Percentiles rank a stretch among this genome's conserved stretches.
Evolutionary conservation across 2,888 invertebrate genomes (phyloP).

Genomic region (Druceiella hillmani): DNA sequence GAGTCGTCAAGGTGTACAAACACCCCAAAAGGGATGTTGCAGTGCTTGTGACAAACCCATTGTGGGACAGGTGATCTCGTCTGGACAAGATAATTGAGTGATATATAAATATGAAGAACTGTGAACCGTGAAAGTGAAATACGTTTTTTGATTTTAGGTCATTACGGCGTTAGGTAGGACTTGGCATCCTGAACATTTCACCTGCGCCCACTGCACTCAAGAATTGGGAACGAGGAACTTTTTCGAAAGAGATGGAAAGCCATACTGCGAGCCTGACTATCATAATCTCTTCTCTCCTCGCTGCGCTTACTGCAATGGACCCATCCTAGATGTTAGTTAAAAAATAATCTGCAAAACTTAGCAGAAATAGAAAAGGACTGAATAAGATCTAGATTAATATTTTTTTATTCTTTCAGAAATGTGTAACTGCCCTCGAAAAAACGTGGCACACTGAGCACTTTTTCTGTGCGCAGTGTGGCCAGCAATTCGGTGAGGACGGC

Average conservation of each 20-base stretch:
- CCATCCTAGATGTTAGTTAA: conserved; percentile 90
- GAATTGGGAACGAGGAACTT: conserved; percentile 97
- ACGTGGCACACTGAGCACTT: conserved; percentile 99
- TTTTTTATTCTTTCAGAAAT: conserved; percentile 70
- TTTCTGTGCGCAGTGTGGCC: conserved; percentile 96
- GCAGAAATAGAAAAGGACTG: neutral
- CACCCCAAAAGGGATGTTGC: conserved; percentile 99
- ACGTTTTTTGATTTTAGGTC: conserved; percentile 42
- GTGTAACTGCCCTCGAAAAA: conserved; percentile 94
- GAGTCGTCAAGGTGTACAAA: conserved; percentile 98
- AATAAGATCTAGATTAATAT: conserved; percentile 3
- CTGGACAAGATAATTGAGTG: neutral
- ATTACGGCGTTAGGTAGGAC: conserved; percentile 96
- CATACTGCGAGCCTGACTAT: conserved; percentile 98
- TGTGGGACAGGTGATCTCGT: conserved; percentile 78
- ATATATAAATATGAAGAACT: conserved; percentile 6
- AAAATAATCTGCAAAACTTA: neutral
- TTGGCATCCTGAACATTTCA: conserved; percentile 99
- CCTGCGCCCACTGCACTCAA: conserved; percentile 94
- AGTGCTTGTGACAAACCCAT: conserved; percentile 98
- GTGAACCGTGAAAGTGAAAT: neutral
- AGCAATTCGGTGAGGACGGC: conserved; percentile 95
- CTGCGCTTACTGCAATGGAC: conserved; percentile 98
- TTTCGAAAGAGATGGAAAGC: conserved; percentile 94
- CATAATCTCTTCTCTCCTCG: conserved; percentile 97